phyloP scores from a whole-genome alignment of 1,140 invertebrate genomes.

The roundworm (Caenorhabditis elegans) region DNA sequence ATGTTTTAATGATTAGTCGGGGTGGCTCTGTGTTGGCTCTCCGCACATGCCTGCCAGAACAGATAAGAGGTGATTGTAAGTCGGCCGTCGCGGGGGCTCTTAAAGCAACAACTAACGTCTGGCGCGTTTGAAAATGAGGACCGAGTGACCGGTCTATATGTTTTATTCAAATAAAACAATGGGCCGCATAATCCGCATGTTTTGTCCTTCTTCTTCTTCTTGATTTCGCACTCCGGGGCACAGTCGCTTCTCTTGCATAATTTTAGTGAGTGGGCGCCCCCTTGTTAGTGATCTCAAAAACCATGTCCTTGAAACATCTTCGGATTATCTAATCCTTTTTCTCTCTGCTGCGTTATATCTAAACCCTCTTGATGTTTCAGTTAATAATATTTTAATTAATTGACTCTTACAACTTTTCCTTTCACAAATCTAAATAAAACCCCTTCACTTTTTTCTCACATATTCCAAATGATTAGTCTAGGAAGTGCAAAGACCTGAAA shows the following conservation, averaged over 20 bases:
- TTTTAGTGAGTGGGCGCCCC: neutral
- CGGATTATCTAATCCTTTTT: neutral
- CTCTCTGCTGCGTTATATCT: neutral
- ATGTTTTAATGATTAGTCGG: constrained; percentile 19
- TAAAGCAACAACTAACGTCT: neutral
- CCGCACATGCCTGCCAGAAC: neutral
- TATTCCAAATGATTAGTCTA: too few species aligned
- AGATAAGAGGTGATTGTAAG: constrained; percentile 31
- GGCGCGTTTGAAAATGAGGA: neutral
- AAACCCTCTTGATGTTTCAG: neutral
- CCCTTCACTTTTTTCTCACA: neutral
- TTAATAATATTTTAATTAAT: too few species aligned
- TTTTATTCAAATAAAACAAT: constrained; percentile 19
- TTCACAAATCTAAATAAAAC: too few species aligned
- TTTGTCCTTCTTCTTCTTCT: neutral
- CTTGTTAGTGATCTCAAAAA: neutral
- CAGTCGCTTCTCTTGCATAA: neutral
- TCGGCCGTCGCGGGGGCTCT: neutral
- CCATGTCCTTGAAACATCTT: constrained; percentile 30
- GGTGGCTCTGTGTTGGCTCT: neutral
- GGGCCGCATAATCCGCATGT: neutral
- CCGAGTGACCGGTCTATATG: constrained; percentile 15
- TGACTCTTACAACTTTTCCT: too few species aligned
- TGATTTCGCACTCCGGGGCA: neutral
- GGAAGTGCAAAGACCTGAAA: neutral